Percentiles rank a stretch among this genome's conserved stretches.
phyloP scores from a whole-genome alignment of 2,113 vertebrate genomes.

The Crocuta crocuta region DNA sequence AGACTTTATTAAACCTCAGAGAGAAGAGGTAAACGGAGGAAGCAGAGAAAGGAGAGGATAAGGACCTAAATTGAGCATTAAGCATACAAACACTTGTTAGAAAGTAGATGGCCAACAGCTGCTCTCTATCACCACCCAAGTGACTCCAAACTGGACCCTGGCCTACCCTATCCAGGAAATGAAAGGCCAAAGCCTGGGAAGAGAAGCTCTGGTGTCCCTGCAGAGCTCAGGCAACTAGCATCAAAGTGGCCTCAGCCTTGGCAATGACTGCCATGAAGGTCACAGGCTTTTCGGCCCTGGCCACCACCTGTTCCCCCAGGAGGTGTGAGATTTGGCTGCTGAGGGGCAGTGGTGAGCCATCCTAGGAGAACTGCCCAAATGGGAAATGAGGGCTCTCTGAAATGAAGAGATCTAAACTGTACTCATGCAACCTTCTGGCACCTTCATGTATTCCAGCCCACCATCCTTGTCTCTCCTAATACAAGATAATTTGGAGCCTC shows the following conservation, averaged over 20 bases:
- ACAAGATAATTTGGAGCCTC: neutral
- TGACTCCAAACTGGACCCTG: constrained; percentile 35
- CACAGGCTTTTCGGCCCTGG: neutral
- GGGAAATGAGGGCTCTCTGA: constrained; percentile 26
- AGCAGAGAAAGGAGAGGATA: neutral
- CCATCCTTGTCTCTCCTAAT: neutral
- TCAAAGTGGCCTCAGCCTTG: constrained; percentile 31
- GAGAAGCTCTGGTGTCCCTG: neutral
- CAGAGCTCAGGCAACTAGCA: constrained; percentile 10
- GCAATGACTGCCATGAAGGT: neutral
- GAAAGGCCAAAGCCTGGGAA: constrained; percentile 44
- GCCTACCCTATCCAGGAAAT: constrained; percentile 20
- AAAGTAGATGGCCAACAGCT: constrained; percentile 51
- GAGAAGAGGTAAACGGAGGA: constrained; percentile 45
- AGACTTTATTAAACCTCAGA: constrained; percentile 53
- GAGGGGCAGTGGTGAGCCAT: neutral
- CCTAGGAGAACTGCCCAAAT: neutral
- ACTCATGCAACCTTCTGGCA: neutral
- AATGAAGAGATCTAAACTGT: constrained; percentile 24
- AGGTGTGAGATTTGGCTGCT: neutral
- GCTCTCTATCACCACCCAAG: constrained; percentile 54
- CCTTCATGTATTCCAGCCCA: neutral
- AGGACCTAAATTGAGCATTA: neutral
- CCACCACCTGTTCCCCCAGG: neutral
- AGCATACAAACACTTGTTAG: constrained; percentile 65